phyloP scores from a whole-genome alignment of 2,113 vertebrate genomes.

The Limanda limanda region DNA sequence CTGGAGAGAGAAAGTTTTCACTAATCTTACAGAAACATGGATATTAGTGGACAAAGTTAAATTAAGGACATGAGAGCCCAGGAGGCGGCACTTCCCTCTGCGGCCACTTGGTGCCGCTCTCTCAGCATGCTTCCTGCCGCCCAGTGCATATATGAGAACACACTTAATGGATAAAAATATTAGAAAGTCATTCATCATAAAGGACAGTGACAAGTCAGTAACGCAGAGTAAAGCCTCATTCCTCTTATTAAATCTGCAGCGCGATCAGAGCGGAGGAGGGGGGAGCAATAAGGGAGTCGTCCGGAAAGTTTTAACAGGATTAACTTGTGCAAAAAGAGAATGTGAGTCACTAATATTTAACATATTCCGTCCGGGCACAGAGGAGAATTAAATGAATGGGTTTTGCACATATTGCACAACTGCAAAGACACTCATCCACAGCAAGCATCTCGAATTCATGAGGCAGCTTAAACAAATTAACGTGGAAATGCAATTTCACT shows the following conservation, averaged over 20 bases:
- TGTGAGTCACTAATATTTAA: no score
- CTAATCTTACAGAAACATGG: no score
- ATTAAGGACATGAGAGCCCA: no score
- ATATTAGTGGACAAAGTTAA: no score
- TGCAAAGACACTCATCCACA: no score
- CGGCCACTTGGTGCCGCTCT: constrained; percentile 71
- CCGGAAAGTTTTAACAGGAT: background rate
- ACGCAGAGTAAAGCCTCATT: constrained; percentile 13
- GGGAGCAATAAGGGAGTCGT: background rate
- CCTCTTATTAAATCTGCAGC: constrained; percentile 37
- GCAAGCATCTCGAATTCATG: no score
- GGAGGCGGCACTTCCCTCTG: constrained; percentile 26
- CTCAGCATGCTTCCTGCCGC: constrained; percentile 25
- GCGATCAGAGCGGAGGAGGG: constrained; percentile 11
- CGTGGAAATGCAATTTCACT: no score
- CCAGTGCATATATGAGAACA: background rate
- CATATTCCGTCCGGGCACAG: background rate
- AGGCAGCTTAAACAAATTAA: no score
- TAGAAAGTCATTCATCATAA: constrained; percentile 28
- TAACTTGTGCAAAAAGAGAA: background rate
- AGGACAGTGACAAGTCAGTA: constrained; percentile 20
- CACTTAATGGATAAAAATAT: constrained; percentile 23
- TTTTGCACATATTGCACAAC: no score
- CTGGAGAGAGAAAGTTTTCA: no score
- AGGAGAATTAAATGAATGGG: no score